Conservation (phyloP, 2,113 vertebrate species). For the Gymnarchus niloticus region DNA sequence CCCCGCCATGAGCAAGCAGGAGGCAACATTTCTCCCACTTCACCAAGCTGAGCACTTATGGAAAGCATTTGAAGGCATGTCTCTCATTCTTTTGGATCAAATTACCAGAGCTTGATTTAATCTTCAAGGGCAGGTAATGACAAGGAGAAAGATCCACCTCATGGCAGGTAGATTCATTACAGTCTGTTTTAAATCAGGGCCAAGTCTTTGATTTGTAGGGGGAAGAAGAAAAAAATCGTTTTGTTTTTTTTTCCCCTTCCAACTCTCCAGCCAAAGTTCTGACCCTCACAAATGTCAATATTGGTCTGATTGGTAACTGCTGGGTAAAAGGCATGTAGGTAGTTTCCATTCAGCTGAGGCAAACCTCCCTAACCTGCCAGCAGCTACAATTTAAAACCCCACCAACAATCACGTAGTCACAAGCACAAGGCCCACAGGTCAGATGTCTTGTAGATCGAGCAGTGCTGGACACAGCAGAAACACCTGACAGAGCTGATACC, state of each 20-base stretch:
- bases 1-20: background rate
- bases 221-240: background rate
- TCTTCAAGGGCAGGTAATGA: constrained; percentile 2
- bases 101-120: background rate
- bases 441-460: background rate
- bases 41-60: background rate
- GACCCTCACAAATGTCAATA: background rate
- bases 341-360: too few species aligned
- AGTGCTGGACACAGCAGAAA: background rate
- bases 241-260: background rate
- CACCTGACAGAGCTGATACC: background rate
- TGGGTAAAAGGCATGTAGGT: background rate
- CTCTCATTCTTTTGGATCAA: constrained; percentile 3
- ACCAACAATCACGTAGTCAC: too few species aligned
- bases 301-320: background rate
- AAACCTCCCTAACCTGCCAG: background rate
- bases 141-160: background rate
- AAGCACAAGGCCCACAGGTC: background rate
- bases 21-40: background rate
- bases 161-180: background rate
- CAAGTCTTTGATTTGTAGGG: background rate
- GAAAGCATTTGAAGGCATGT: background rate
- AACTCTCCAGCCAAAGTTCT: background rate
- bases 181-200: background rate
- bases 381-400: background rate